Evolutionary conservation across 2,113 vertebrate genomes (phyloP).

Genomic region (Prinia subflava): DNA sequence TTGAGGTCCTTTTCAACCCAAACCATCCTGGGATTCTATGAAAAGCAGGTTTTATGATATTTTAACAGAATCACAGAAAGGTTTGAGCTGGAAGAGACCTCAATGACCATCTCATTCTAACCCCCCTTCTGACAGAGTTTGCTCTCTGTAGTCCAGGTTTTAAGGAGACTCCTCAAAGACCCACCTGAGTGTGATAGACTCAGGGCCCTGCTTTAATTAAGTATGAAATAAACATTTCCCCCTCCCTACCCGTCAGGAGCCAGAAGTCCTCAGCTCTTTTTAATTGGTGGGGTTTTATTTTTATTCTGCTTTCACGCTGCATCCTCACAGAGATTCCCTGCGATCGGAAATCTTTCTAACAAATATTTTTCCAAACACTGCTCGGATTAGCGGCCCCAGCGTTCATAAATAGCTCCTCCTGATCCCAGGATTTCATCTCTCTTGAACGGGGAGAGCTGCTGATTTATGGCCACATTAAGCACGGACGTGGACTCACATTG

Average conservation of each 20-base stretch:
- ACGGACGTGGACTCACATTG: conserved; percentile 34
- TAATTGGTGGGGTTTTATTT: background rate
- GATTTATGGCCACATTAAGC: conserved; percentile 54
- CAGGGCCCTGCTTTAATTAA: background rate
- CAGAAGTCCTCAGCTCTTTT: background rate
- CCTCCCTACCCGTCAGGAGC: background rate
- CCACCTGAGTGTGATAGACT: rapidly evolving
- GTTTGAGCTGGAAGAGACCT: background rate
- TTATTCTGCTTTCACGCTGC: background rate
- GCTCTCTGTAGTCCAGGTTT: background rate
- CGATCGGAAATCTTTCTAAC: background rate
- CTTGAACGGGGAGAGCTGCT: background rate
- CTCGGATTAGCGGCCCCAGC: background rate
- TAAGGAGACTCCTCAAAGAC: background rate
- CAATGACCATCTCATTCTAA: background rate
- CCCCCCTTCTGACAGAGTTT: background rate
- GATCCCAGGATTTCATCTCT: background rate
- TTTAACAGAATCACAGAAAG: rapidly evolving
- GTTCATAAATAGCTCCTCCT: background rate
- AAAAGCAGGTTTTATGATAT: background rate
- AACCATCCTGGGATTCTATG: background rate
- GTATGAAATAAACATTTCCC: rapidly evolving
- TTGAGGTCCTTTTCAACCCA: background rate
- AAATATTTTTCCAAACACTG: background rate
- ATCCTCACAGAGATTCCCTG: background rate